These are phyloP conservation scores for Gandaritis pyraliata DNA, from an alignment of 2,888 invertebrate genomes.

Conservation along the genomic window DNA sequence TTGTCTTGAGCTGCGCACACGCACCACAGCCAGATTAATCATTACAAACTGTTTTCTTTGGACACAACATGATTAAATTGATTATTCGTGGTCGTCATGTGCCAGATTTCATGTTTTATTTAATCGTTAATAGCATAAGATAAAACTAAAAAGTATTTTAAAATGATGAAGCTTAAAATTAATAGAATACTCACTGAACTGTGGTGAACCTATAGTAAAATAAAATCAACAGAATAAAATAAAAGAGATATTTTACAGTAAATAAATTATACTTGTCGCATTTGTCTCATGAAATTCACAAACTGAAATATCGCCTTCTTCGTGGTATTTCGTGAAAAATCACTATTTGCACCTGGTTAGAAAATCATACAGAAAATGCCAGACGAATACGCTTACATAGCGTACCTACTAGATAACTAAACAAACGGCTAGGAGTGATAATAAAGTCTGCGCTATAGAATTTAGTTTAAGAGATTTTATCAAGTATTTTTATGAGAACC, in stretches of 20 bases:
- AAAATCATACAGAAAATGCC: slow-evolving; percentile 17
- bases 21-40: slow-evolving; percentile 66
- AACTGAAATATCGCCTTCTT: slow-evolving; percentile 36
- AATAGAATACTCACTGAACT: neutral
- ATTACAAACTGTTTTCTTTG: slow-evolving; percentile 64
- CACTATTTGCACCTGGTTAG: slow-evolving; percentile 26
- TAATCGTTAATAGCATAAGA: slow-evolving; percentile 19
- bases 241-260: slow-evolving; percentile 36
- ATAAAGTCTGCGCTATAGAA: too few relatives aligned
- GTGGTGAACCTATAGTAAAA: neutral
- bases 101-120: slow-evolving; percentile 34
- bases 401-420: too few relatives aligned
- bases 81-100: slow-evolving; percentile 35
- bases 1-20: slow-evolving; percentile 66
- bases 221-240: slow-evolving; percentile 35
- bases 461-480: too few relatives aligned
- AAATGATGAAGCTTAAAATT: too few relatives aligned
- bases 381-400: slow-evolving; percentile 14
- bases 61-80: slow-evolving; percentile 45
- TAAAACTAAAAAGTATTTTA: neutral
- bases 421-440: too few relatives aligned
- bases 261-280: slow-evolving; percentile 40
- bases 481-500: too few relatives aligned
- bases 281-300: slow-evolving; percentile 39
- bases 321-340: slow-evolving; percentile 39